phyloP scores from a whole-genome alignment of 2,113 vertebrate genomes.

The Pardalotus punctatus region DNA sequence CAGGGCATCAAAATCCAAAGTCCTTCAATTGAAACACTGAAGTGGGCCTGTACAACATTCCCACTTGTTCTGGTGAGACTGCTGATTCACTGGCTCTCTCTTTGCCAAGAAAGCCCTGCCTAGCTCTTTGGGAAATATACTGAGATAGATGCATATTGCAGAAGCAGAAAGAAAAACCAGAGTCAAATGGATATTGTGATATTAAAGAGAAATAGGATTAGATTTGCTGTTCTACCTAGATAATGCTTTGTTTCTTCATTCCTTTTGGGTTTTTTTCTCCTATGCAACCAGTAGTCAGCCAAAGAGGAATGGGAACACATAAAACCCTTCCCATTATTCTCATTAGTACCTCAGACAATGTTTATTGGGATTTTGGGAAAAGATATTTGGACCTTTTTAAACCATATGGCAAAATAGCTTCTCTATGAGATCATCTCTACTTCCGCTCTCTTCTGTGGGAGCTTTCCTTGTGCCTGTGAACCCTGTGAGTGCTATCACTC shows the following conservation, averaged over 20 bases:
- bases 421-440: background rate
- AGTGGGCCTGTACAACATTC: background rate
- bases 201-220: background rate
- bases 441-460: background rate
- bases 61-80: background rate
- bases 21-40: background rate
- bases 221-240: background rate
- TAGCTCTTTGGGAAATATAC: background rate
- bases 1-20: background rate
- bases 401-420: background rate
- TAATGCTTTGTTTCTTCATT: background rate
- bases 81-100: background rate
- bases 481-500: background rate
- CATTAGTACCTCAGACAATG: background rate
- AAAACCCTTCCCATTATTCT: background rate
- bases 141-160: background rate
- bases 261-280: background rate
- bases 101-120: background rate
- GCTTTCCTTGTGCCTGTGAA: background rate
- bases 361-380: background rate
- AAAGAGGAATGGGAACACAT: background rate
- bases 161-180: background rate
- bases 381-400: background rate
- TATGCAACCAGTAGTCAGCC: background rate
- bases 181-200: background rate